phyloP scores from a whole-genome alignment of 2,888 invertebrate genomes.

The Drosophila neutralis region DNA sequence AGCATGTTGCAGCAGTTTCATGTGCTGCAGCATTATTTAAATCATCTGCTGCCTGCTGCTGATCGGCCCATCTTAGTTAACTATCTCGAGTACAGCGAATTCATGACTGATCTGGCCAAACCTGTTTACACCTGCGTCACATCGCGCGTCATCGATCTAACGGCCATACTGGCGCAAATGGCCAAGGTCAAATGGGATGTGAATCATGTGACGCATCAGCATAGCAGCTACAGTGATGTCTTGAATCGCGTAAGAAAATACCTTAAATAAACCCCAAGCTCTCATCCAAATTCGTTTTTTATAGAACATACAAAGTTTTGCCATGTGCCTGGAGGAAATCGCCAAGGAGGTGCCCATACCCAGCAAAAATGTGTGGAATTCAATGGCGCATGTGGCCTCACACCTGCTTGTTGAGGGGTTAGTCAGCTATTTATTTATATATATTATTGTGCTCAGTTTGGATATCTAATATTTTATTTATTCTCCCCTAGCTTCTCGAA shows the following conservation, averaged over 20 bases:
- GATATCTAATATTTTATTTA: background rate
- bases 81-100: conserved; percentile 86
- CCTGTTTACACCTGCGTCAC: conserved; percentile 95
- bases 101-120: conserved; percentile 88
- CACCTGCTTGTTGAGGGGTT: conserved; percentile 96
- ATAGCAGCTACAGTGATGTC: conserved; percentile 94
- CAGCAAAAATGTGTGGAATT: conserved; percentile 92
- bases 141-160: conserved; percentile 91
- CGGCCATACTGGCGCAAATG: conserved; percentile 92
- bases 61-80: conserved; percentile 89
- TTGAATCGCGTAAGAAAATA: conserved; percentile 87
- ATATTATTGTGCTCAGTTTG: background rate
- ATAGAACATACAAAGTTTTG: conserved; percentile 88
- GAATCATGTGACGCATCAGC: conserved; percentile 97
- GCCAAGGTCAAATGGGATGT: conserved; percentile 97
- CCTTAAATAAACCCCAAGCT: background rate
- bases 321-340: conserved; percentile 91
- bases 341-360: conserved; percentile 90
- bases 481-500: conserved; percentile 88
- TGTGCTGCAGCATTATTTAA: conserved; percentile 92
- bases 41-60: conserved; percentile 91
- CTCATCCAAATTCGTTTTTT: background rate
- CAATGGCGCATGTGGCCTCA: conserved; percentile 93
- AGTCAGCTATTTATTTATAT: conserved; percentile 45
- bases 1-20: conserved; percentile 96